These are phyloP conservation scores for Seira sanloemensis DNA, from an alignment of 2,888 invertebrate species.

Conservation along the genomic window DNA sequence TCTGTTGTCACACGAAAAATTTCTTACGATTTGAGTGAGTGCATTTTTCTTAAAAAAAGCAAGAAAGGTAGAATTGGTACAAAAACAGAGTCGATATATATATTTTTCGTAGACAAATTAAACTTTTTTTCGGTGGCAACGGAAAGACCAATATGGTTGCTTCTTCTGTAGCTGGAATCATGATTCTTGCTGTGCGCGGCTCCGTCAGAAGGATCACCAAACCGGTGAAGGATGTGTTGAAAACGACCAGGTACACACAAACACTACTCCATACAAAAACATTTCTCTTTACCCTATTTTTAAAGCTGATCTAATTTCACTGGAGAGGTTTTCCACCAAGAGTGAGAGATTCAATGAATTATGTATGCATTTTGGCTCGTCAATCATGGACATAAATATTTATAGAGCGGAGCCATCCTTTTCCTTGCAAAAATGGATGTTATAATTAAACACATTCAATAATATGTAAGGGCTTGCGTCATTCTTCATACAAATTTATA, in stretches of 20 bases:
- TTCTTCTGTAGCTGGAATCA: constrained; percentile 71
- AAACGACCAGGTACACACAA: constrained; percentile 71
- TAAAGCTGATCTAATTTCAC: not conserved
- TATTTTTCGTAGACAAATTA: no score
- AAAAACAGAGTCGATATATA: no score
- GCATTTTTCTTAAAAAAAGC: no score
- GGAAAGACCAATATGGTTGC: constrained; percentile 31
- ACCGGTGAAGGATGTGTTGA: constrained; percentile 73
- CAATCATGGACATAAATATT: not conserved
- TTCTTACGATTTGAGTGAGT: no score
- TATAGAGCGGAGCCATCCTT: not conserved
- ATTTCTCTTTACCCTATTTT: no score
- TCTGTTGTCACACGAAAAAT: not conserved
- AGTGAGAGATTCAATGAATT: no score
- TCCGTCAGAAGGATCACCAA: constrained; percentile 71
- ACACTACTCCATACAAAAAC: no score
- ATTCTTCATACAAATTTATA: no score
- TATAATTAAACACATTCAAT: not conserved
- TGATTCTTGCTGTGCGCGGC: constrained; percentile 71
- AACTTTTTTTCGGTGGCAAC: not conserved
- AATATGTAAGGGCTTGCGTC: no score
- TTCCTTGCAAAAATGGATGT: not conserved
- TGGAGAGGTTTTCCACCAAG: no score
- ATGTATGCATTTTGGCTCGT: no score
- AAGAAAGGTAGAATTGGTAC: no score